phyloP scores from a whole-genome alignment of 2,113 vertebrate species.

The Naja naja region DNA sequence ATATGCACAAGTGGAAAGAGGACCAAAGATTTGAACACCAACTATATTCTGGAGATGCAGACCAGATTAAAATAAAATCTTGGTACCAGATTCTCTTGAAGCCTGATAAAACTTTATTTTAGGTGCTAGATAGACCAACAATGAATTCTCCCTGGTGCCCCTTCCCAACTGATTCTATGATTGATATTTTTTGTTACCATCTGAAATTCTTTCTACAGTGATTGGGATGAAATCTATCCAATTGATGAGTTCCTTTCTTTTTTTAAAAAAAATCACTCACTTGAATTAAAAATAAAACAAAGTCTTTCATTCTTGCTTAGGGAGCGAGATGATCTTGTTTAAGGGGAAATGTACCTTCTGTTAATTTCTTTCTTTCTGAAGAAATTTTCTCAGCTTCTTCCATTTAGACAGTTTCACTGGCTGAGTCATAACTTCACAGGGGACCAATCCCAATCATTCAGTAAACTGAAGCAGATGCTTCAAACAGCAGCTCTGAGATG shows the following conservation, averaged over 20 bases:
- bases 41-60: not conserved
- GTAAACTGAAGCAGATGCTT: not conserved
- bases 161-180: not conserved
- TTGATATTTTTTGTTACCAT: not conserved
- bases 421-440: not conserved
- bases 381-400: not conserved
- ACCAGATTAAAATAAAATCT: not conserved
- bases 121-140: not conserved
- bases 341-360: not conserved
- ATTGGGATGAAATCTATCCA: not conserved
- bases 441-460: not conserved
- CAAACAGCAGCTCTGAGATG: not conserved
- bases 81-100: not conserved
- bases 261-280: not conserved
- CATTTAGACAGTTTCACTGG: not conserved
- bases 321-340: not conserved
- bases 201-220: not conserved
- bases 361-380: not conserved
- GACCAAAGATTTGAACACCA: not conserved
- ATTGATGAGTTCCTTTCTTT: not conserved
- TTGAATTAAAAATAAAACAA: not conserved
- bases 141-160: not conserved
- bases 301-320: not conserved
- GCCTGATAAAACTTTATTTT: not conserved
- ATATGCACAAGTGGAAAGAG: slow-evolving; percentile 13